Percentiles rank a stretch among this genome's conserved stretches.
Evolutionary conservation across 2,888 invertebrate species (phyloP).

Genomic region (Eupithecia centaureata): DNA sequence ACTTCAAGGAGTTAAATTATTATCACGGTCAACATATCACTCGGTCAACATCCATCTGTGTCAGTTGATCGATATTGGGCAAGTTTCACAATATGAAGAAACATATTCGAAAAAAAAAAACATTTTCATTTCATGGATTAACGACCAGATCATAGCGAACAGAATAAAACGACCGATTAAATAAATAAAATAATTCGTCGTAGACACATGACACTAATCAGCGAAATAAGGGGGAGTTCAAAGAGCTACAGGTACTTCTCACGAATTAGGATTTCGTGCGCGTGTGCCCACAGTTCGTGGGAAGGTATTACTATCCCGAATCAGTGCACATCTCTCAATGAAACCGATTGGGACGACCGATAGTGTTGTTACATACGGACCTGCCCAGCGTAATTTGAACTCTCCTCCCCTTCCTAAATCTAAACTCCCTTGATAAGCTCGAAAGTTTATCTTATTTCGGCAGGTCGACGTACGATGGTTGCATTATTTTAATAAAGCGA

Average conservation of each 20-base stretch:
- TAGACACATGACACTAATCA: conserved; percentile 26
- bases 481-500: conserved; percentile 76
- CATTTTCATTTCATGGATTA: neutral
- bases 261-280: conserved; percentile 56
- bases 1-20: no score
- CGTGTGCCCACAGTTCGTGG: conserved; percentile 75
- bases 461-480: conserved; percentile 58
- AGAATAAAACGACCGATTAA: conserved; percentile 3
- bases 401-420: conserved; percentile 46
- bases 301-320: conserved; percentile 78
- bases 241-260: conserved; percentile 51
- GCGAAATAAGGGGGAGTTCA: conserved; percentile 35
- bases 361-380: conserved; percentile 60
- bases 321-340: conserved; percentile 73
- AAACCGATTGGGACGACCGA: conserved; percentile 70
- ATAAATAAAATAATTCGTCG: conserved; percentile 1
- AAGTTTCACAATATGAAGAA: neutral
- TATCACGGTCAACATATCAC: no score
- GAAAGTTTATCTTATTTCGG: conserved; percentile 35
- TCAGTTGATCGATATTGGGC: neutral
- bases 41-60: neutral
- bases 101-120: neutral
- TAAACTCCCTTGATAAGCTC: conserved; percentile 20
- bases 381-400: conserved; percentile 55
- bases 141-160: neutral